Evolutionary conservation across 2,113 vertebrate species (phyloP), one percentile per base, ranked within the genome.

Genomic region (Polypterus bichir): DNA sequence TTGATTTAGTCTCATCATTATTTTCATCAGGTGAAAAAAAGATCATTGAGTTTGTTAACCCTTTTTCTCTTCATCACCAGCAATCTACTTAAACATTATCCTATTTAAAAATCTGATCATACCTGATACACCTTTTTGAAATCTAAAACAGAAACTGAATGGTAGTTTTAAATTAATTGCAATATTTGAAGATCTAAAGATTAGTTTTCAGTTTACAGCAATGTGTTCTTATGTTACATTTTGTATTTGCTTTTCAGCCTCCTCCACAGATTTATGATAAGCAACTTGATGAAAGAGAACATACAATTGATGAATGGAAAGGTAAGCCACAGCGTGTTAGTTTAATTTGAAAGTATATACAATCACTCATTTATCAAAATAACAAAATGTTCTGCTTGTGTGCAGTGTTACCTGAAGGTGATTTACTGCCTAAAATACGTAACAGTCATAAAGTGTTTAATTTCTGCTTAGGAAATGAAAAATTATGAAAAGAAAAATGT

Each of bases 291-390:
- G 96, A 99, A 80, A 91, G 95, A 88, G 96, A 99, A 88, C 96
- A 99, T 72, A 97, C 94, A 66, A 98, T 99, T 4, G 96, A 98
- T 73, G 96, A 99, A 80, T 99, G 96, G 96, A 99, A 99, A 97
- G 96, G 96, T 93, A 82, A 81, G 46, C 4, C 46, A 73, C 59
- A 48, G 54, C n/a, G n/a, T n/a, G n/a, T n/a, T n/a, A n/a, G n/a
- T n/a, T n/a, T 9, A n/a, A 27, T 27, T 27, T 27, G 27, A 2
- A 27, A 27, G 27, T 9, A n/a, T 9, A 9, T n/a, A n/a, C n/a
- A n/a, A 9, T 54, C 9, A 9, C 53, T 54, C n/a, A 9, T 27
- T n/a, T 9, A 9, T 9, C 9, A 54, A 54, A 54, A 9, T 9
- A 54, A 54, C 9, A 54, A 9, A 54, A 54, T 9, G n/a, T n/a